phyloP scores from a whole-genome alignment of 53 echinoderm and acorn worm genomes.

The Echinometra lucunter region DNA sequence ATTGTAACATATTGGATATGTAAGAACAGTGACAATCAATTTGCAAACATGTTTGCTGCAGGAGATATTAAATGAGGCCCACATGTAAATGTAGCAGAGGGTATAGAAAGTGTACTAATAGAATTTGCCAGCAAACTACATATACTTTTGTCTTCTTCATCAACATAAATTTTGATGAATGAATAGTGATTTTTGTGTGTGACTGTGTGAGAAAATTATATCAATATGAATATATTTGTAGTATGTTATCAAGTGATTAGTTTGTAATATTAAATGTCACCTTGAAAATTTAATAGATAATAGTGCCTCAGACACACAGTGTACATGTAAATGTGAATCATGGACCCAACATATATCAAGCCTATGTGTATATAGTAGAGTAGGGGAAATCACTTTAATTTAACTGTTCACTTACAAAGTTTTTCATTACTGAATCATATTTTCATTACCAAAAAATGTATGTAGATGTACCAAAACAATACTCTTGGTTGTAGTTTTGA shows the following conservation, averaged over 20 bases:
- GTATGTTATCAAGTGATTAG: neutral
- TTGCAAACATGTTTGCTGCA: neutral
- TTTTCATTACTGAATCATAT: neutral
- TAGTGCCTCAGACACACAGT: slow-evolving; percentile 7
- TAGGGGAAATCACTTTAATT: neutral
- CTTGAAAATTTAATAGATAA: slow-evolving; percentile 31
- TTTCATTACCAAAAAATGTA: neutral
- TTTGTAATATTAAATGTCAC: slow-evolving; percentile 26
- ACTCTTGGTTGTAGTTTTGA: neutral
- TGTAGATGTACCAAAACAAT: neutral
- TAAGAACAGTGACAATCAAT: neutral
- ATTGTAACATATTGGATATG: neutral
- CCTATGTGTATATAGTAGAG: neutral
- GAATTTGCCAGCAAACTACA: too few relatives aligned
- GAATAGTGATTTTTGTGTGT: slow-evolving; percentile 26
- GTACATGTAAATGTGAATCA: neutral
- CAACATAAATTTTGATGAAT: too few relatives aligned
- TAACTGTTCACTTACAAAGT: neutral
- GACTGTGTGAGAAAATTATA: slow-evolving; percentile 22
- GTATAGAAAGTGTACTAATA: too few relatives aligned
- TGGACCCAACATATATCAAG: neutral
- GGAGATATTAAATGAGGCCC: too few relatives aligned
- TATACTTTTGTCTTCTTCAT: too few relatives aligned
- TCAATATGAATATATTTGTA: neutral
- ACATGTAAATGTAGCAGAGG: neutral